Evolutionary conservation across 2,888 invertebrate genomes (phyloP).

Genomic region (Mimas tiliae): DNA sequence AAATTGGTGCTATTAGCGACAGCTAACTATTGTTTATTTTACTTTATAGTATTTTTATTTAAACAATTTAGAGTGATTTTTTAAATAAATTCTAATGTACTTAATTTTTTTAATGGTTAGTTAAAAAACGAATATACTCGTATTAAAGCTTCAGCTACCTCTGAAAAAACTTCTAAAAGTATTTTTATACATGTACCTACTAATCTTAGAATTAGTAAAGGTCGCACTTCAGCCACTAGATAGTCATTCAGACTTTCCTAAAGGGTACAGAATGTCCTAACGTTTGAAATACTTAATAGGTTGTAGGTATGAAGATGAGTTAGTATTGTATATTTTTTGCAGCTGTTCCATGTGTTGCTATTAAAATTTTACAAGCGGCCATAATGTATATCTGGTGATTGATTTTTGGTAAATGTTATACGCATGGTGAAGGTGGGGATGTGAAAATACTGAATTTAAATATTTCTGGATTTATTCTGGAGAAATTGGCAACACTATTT

Average conservation of each 20-base stretch:
- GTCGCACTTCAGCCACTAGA: conserved; percentile 43
- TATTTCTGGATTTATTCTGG: not conserved
- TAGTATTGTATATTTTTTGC: conserved; percentile 75
- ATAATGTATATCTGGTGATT: conserved; percentile 62
- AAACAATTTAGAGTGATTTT: conserved; percentile 37
- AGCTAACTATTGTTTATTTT: conserved; percentile 54
- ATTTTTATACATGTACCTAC: conserved; percentile 75
- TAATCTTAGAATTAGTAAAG: conserved; percentile 62
- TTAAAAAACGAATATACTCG: conserved; percentile 48
- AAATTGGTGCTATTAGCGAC: conserved; percentile 78
- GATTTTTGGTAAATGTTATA: conserved; percentile 53
- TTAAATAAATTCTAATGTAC: conserved; percentile 56
- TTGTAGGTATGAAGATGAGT: conserved; percentile 50
- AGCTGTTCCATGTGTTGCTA: conserved; percentile 65
- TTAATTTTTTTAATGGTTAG: conserved; percentile 65
- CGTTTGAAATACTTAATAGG: conserved; percentile 61
- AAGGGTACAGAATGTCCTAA: conserved; percentile 35
- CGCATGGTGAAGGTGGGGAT: conserved; percentile 52
- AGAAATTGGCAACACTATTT: conserved; percentile 6
- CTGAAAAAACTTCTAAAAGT: conserved; percentile 74
- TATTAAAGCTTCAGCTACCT: conserved; percentile 73
- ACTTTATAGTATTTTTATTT: conserved; percentile 33
- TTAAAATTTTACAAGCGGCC: conserved; percentile 67
- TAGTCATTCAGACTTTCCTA: conserved; percentile 48
- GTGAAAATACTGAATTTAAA: conserved; percentile 27